A percentile compares a stretch with the other conserved stretches of the same genome.
Conservation (phyloP, 2,888 invertebrate species). For the Sussaba pulchella region DNA sequence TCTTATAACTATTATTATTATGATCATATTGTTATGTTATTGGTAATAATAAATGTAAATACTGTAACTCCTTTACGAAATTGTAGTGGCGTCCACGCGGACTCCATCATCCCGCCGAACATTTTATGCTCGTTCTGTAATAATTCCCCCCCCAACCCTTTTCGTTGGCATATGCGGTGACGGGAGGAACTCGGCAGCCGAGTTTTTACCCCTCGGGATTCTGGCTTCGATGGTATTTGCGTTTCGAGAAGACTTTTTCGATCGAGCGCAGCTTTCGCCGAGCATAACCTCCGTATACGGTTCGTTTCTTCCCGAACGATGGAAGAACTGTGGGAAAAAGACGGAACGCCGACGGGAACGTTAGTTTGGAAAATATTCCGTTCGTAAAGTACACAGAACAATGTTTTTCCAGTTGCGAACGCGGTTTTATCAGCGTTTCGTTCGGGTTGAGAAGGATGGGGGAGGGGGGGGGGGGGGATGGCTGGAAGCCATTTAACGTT, state of each 20-base stretch:
- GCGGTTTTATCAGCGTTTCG: too few species aligned
- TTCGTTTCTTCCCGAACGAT: slow-evolving; percentile 31
- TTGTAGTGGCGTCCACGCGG: too few species aligned
- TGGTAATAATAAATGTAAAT: too few species aligned
- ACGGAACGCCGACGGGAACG: slow-evolving; percentile 31
- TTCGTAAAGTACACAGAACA: slow-evolving; percentile 62
- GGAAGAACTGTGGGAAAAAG: slow-evolving; percentile 35
- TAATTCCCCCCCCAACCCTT: too few species aligned
- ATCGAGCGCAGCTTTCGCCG: slow-evolving; percentile 46
- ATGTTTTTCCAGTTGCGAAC: slow-evolving; percentile 66
- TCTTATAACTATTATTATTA: too few species aligned
- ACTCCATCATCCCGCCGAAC: not conserved
- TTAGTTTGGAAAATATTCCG: slow-evolving; percentile 66
- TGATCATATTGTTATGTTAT: too few species aligned
- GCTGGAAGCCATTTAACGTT: too few species aligned
- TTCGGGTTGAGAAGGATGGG: too few species aligned
- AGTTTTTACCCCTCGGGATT: slow-evolving; percentile 39
- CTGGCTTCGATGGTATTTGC: slow-evolving; percentile 51
- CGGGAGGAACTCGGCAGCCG: too few species aligned
- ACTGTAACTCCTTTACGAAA: not conserved
- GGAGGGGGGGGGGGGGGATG: too few species aligned
- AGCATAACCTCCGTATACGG: slow-evolving; percentile 23
- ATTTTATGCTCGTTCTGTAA: too few species aligned
- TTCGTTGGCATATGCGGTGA: not conserved
- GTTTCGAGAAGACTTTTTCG: slow-evolving; percentile 62